A percentile compares a stretch with the other conserved stretches of the same genome.
Conservation (phyloP, 2,113 vertebrate species). For the Bos indicus region DNA sequence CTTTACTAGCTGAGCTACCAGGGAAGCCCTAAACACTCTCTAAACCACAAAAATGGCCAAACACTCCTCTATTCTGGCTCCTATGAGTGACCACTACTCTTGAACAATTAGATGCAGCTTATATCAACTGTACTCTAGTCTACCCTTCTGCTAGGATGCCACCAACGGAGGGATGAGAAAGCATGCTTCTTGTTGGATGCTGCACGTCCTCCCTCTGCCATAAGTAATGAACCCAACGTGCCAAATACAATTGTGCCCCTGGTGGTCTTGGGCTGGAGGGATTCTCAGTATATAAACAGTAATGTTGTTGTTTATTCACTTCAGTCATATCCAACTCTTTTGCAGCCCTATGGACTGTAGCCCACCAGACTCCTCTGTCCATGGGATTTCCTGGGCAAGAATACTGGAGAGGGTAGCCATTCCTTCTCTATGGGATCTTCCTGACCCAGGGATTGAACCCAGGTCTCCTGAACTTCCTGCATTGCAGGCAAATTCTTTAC, state of each 20-base stretch:
- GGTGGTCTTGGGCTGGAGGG: background rate
- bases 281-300: background rate
- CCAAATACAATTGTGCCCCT: background rate
- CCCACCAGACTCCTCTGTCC: background rate
- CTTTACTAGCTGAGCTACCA: background rate
- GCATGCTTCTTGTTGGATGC: background rate
- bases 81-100: background rate
- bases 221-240: background rate
- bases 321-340: background rate
- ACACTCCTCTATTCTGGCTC: accelerated
- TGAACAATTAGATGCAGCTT: background rate
- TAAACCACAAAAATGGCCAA: background rate
- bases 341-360: background rate
- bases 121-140: no score
- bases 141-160: background rate
- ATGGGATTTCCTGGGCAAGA: background rate
- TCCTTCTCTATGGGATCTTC: background rate
- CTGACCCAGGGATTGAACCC: background rate
- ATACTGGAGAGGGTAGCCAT: background rate
- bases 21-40: background rate
- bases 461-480: background rate
- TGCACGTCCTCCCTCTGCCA: background rate
- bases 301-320: background rate
- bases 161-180: background rate
- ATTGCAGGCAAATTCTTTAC: background rate